These are phyloP conservation scores for Poeciliopsis paucimaculata DNA, from an alignment of 2,797 vertebrate species.

Conservation along the genomic window DNA sequence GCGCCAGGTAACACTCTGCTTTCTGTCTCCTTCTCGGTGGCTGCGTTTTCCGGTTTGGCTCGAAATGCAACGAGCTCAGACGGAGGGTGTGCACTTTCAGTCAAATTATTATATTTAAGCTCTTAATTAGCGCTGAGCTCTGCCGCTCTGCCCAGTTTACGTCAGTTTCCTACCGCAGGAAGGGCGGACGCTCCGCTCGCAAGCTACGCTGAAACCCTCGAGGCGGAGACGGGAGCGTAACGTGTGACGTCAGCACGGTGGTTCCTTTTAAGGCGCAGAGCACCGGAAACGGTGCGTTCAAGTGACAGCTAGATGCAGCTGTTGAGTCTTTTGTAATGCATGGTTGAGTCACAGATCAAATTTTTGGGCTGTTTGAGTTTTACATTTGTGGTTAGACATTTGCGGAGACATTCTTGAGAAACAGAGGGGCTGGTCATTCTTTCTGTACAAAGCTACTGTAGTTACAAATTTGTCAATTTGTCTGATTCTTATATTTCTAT, in stretches of 20 bases:
- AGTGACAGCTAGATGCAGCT: neutral
- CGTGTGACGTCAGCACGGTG: neutral
- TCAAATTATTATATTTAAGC: neutral
- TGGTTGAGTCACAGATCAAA: neutral
- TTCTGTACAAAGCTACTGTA: neutral
- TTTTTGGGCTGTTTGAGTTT: neutral
- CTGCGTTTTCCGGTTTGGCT: slow-evolving; percentile 8
- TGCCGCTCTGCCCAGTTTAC: slow-evolving; percentile 27
- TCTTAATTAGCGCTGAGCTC: neutral
- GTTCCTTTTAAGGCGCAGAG: slow-evolving; percentile 3
- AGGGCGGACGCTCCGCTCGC: slow-evolving; percentile 36
- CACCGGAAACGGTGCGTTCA: slow-evolving; percentile 49
- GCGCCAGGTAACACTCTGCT: slow-evolving; percentile 16
- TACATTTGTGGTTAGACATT: neutral
- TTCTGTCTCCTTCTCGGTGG: slow-evolving; percentile 7
- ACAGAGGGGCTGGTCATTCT: neutral
- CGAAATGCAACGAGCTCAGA: neutral
- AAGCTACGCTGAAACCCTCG: neutral
- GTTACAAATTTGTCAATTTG: neutral
- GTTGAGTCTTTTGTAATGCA: neutral
- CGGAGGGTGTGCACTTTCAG: neutral
- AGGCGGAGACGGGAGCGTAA: slow-evolving; percentile 34
- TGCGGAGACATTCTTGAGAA: neutral
- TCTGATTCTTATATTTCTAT: neutral
- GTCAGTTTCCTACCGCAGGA: slow-evolving; percentile 51